Evolutionary conservation across 2,797 vertebrate genomes (phyloP).

Genomic region (Gymnothorax reevesii): DNA sequence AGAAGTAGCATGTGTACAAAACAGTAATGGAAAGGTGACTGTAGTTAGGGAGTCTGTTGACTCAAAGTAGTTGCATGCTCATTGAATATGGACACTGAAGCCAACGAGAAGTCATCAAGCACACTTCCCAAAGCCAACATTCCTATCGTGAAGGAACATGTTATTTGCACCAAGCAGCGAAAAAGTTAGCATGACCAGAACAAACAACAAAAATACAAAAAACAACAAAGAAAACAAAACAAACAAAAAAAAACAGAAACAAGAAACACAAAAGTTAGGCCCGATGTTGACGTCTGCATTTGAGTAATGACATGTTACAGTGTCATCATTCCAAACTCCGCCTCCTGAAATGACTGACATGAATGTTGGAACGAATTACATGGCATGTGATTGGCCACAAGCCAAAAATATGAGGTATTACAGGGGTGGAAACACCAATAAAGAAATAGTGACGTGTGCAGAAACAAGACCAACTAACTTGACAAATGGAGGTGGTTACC

Average conservation of each 20-base stretch:
- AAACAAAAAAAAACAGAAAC: constrained; percentile 63
- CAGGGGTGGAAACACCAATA: constrained; percentile 68
- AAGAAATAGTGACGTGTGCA: constrained; percentile 80
- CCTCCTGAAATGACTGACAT: constrained; percentile 82
- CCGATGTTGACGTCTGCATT: constrained; percentile 79
- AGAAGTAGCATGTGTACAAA: constrained; percentile 80
- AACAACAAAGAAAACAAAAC: constrained; percentile 65
- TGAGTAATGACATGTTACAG: constrained; percentile 82
- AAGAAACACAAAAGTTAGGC: constrained; percentile 72
- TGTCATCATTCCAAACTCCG: constrained; percentile 82
- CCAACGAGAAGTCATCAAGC: constrained; percentile 84
- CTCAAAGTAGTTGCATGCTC: constrained; percentile 96
- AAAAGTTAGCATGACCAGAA: constrained; percentile 76
- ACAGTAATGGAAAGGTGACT: constrained; percentile 74
- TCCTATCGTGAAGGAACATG: constrained; percentile 82
- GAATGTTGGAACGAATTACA: constrained; percentile 77
- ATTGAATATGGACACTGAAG: constrained; percentile 82
- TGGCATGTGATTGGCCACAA: constrained; percentile 71
- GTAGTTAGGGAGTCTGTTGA: constrained; percentile 86
- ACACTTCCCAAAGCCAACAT: constrained; percentile 72
- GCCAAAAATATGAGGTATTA: constrained; percentile 70
- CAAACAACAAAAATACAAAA: constrained; percentile 59
- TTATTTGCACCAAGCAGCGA: constrained; percentile 76
- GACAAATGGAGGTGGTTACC: constrained; percentile 97
- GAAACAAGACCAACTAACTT: constrained; percentile 96